Evolutionary conservation across 1,140 invertebrate species (phyloP).

Genomic region (Anastatus disparis): DNA sequence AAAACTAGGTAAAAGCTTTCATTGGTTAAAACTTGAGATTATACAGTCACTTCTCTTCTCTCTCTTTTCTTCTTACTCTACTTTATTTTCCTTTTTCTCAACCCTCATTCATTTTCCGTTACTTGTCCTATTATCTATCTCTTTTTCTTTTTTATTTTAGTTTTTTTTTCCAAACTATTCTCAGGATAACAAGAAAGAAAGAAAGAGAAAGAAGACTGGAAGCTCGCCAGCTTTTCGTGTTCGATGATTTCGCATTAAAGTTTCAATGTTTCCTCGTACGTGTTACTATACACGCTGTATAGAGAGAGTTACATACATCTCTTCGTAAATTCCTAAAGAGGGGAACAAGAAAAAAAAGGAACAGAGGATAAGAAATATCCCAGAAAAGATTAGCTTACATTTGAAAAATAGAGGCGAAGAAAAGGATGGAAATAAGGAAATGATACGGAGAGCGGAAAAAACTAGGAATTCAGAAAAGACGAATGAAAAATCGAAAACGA

Average conservation of each 20-base stretch:
- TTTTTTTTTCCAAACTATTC: too few relatives aligned
- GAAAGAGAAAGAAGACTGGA: too few relatives aligned
- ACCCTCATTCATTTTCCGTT: too few relatives aligned
- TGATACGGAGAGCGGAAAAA: too few relatives aligned
- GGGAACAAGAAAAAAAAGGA: neutral
- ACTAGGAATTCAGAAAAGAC: too few relatives aligned
- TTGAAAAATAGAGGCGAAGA: neutral
- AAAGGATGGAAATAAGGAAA: neutral
- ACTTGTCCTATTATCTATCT: too few relatives aligned
- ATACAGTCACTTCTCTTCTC: neutral
- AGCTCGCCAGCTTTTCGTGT: conserved; percentile 51
- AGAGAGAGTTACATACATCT: neutral
- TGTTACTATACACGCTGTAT: conserved; percentile 30
- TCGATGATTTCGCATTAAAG: conserved; percentile 59
- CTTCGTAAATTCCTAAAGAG: neutral
- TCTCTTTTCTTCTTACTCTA: neutral
- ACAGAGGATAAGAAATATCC: neutral
- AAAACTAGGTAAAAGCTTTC: too few relatives aligned
- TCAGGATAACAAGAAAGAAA: too few relatives aligned
- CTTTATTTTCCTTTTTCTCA: neutral
- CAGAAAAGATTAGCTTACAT: neutral
- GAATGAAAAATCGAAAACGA: too few relatives aligned
- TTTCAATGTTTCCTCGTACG: conserved; percentile 50
- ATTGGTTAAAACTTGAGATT: too few relatives aligned
- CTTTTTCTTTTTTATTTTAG: too few relatives aligned